Base-by-base conservation (phyloP, 2,888 invertebrate genomes). In the Venustoraphidia nigricollis region DNA sequence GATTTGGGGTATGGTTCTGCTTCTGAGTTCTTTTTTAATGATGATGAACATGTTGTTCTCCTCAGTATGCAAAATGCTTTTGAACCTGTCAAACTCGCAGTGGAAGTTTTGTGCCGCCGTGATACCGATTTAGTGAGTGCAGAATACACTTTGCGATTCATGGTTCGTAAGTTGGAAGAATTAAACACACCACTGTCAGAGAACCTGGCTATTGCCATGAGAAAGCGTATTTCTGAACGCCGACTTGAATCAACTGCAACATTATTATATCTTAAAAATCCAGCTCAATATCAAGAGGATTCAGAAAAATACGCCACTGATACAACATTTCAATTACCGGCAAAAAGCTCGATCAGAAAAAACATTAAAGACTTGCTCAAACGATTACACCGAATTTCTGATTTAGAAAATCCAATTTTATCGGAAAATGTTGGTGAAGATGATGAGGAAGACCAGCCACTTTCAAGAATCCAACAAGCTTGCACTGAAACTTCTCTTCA, bases 61-160 rank as follows among this genome's bases (percentile, higher is more conserved):
- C 5, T 27, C 27, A 27, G 6, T 6, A 27, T 27, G 27, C 27
- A 27, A 27, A 3, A 27, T 5, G 27, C 27, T 27, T 27, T 27
- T 6, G 27, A 27, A 27, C 27, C 27, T 5, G 6, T 27, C 3
- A 27, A 27, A 27, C 27, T 27, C 5, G 27, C 27, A 5, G 27
- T 27, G 5, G 27, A 27, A 27, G 27, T 27, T 27, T 27, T 27
- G 27, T 27, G 27, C 27, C 27, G 27, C 6, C 41, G 45, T 17
- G 51, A 52, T 44, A 38, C 51, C 10, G 44, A 51, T 34, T 45
- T 52, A 39, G 36, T 34, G 13, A 52, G 45, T 40, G 45, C 51
- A 34, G 52, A 52, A 34, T 41, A 52, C 34, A 49, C 51, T 9
- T 44, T 52, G 17, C 50, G 40, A 41, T 51, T 51, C 38, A 35